Evolutionary conservation across 2,888 invertebrate species (phyloP), one percentile per base, ranked within the genome.

Genomic region (Cremastinae sp.): DNA sequence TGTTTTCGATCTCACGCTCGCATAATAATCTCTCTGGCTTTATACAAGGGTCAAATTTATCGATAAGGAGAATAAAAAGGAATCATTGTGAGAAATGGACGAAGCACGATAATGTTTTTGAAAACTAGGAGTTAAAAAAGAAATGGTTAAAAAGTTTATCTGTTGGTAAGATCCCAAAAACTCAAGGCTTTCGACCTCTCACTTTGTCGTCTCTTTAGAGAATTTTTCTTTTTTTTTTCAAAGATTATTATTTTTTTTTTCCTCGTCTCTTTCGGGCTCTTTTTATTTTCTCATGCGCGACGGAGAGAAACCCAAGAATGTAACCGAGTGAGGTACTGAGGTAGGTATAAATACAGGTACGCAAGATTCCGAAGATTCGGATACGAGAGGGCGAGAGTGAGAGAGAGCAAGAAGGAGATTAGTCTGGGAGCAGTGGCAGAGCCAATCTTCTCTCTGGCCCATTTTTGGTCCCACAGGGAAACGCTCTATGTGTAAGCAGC

Each of bases 121-220:
- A 20, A 28, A 47, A 70, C 10, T 39, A 39, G 58, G 28, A 45
- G 22, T 1, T 1, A 9, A 16, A 16, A 41, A 51, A 59, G 59
- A 58, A 16, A 58, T 56, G 37, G 4, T 39, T 22, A 39, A 74
- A 61, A 74, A 78, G 76, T 83, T 75, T 81, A 83, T 83, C 83
- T 80, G 71, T 71, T 56, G 74, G 28, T 68, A 62, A 70, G 66
- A 78, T 70, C 75, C 72, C 47, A 56, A 28, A 28, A 28, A 61
- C 37, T 45, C 47, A 62, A 75, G 76, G 55, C 72, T 65, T 59
- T 69, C 76, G 69, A 76, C 71, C 74, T 73, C 56, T 62, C 45
- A 35, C 8, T 49, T 10, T 28, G 28, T 28, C 28, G 28, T 28
- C 28, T 28, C 28, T 28, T 5, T 28, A n/a, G n/a, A n/a, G n/a